Evolutionary conservation across 2,888 invertebrate genomes (phyloP).

Genomic region (Platerodrilus igneus): DNA sequence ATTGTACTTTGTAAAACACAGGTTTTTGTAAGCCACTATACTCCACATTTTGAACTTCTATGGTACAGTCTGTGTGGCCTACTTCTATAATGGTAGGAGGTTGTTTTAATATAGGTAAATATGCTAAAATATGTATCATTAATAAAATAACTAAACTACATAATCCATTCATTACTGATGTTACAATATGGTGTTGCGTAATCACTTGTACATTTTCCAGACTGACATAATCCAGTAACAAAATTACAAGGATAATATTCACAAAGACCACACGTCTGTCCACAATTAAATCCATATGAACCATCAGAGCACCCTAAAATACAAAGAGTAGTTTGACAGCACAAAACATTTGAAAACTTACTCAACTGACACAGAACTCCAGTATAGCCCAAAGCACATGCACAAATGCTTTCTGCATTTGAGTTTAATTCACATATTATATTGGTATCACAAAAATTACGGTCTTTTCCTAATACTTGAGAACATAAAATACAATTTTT

Average conservation of each 20-base stretch:
- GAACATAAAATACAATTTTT: conserved; percentile 26
- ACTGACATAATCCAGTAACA: conserved; percentile 7
- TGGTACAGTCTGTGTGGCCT: conserved; percentile 2
- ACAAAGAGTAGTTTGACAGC: neutral
- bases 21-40: conserved; percentile 7
- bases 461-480: conserved; percentile 10
- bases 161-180: conserved; percentile 1
- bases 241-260: conserved; percentile 3
- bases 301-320: conserved; percentile 10
- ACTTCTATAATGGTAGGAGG: conserved; percentile 9
- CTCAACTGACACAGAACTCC: conserved; percentile 17
- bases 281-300: conserved; percentile 14
- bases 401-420: conserved; percentile 16
- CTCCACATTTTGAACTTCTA: conserved; percentile 11
- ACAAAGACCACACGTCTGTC: conserved; percentile 13
- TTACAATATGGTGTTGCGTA: conserved; percentile 9
- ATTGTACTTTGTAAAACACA: conserved; percentile 13
- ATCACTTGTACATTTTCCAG: neutral
- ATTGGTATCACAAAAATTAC: conserved; percentile 21
- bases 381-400: conserved; percentile 29
- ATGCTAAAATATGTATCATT: conserved; percentile 8
- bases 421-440: conserved; percentile 22
- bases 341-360: conserved; percentile 3
- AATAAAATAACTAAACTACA: neutral
- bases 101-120: conserved; percentile 10